phyloP scores from a whole-genome alignment of 2,797 vertebrate genomes.

The Manis javanica region DNA sequence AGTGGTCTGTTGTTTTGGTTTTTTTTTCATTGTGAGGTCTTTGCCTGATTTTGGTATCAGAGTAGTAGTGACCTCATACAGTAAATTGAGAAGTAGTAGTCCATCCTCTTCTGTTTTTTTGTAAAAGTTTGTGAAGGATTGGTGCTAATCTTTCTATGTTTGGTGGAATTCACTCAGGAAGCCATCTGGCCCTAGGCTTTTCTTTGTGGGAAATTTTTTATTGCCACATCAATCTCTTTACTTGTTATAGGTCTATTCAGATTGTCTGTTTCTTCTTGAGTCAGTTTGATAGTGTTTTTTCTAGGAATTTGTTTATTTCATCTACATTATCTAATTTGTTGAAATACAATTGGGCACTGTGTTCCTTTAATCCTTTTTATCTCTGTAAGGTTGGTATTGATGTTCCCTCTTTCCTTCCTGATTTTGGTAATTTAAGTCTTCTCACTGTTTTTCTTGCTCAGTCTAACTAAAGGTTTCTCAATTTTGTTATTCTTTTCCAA shows the following conservation, averaged over 20 bases:
- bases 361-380: background rate
- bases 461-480: background rate
- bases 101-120: background rate
- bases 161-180: background rate
- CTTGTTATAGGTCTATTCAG: background rate
- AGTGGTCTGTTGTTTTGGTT: background rate
- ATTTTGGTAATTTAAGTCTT: background rate
- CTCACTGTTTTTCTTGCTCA: background rate
- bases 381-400: background rate
- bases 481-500: background rate
- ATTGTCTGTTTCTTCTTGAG: background rate
- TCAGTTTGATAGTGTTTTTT: slow-evolving; percentile 12
- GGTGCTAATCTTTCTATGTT: background rate
- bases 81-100: background rate
- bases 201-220: background rate
- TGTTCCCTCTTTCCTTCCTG: background rate
- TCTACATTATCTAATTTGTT: background rate
- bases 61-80: background rate
- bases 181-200: background rate
- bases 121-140: background rate
- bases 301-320: background rate
- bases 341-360: background rate
- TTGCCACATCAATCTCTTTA: background rate
- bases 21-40: background rate
- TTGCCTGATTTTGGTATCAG: background rate